These are phyloP conservation scores for Manacus vitellinus DNA, from an alignment of 2,113 vertebrate genomes.

Conservation along the genomic window DNA sequence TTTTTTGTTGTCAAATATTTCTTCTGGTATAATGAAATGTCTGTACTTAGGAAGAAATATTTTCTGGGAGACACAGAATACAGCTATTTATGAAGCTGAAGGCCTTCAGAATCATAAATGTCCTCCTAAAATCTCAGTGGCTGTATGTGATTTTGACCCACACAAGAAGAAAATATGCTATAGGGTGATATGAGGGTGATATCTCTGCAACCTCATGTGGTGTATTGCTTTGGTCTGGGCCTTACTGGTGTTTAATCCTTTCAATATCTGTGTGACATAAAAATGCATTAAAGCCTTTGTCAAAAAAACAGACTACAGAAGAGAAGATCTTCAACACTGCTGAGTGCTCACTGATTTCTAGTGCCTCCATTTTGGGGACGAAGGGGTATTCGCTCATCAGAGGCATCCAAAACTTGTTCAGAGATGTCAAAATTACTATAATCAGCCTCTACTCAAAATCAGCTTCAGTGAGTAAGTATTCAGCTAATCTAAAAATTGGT, in stretches of 20 bases:
- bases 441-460: conserved; percentile 39
- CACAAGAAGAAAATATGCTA: not conserved
- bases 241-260: not conserved
- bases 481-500: conserved; percentile 42
- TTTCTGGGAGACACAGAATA: not conserved
- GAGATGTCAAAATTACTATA: conserved; percentile 36
- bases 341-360: conserved; percentile 19
- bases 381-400: not conserved
- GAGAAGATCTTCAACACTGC: not conserved
- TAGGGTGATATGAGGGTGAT: not conserved
- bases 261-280: not conserved
- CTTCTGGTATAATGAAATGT: not conserved
- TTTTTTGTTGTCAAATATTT: not conserved
- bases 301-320: not conserved
- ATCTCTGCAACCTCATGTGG: not conserved
- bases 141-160: not conserved
- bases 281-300: not conserved
- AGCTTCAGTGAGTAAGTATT: conserved; percentile 7
- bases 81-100: not conserved
- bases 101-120: not conserved
- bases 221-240: not conserved
- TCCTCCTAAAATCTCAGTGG: not conserved
- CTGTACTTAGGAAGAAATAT: not conserved
- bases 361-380: not conserved
- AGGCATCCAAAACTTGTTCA: not conserved